Base-by-base conservation (phyloP, 1,140 invertebrate genomes). In the Calliopsis andreniformis region DNA sequence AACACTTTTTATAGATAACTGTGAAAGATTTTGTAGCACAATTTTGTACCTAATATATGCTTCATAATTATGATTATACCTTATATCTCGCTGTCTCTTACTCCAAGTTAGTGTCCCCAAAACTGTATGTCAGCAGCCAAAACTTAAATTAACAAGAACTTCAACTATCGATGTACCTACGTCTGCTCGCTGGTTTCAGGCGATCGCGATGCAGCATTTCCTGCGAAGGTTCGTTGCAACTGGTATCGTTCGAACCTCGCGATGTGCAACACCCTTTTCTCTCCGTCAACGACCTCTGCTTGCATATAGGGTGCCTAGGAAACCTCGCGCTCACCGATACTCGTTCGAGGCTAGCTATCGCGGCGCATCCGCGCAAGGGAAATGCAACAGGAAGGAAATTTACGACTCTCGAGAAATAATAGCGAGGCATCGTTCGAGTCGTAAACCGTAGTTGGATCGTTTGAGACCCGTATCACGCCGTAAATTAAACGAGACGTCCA, bases 351-450 rank as follows among this genome's bases (percentile, higher is more conserved):
- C 30, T 35, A 55, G 59, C 72, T 70, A 70, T 55, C 42, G 70
- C 76, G 42, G 32, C 43, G 42, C 62, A 82, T 82, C 71, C 66
- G 51, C 69, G 8, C 20, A 49, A 69, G 68, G 78, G 62, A 82
- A 79, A 76, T 77, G 80, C 72, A 77, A 70, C 64, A 43, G 62
- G 56, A 68, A 72, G 66, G 71, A 77, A 63, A 76, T 83, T 80
- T 80, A 80, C 56, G 75, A 73, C 51, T 62, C 42, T 59, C 23
- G 6, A 71, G 81, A 43, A 84, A 83, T 76, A 83, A 73, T 79
- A 68, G 72, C 43, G 18, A 70, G 28, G 70, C 61, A 61, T 80
- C 63, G 53, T 43, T 59, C 42, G 32, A 51, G 79, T 71, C 64
- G 73, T 80, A 84, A 84, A 84, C 64, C 55, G 56, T 42, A 69